Evolutionary conservation across 2,113 vertebrate species (phyloP), one percentile per base, ranked within the genome.

Genomic region (Progne subis): DNA sequence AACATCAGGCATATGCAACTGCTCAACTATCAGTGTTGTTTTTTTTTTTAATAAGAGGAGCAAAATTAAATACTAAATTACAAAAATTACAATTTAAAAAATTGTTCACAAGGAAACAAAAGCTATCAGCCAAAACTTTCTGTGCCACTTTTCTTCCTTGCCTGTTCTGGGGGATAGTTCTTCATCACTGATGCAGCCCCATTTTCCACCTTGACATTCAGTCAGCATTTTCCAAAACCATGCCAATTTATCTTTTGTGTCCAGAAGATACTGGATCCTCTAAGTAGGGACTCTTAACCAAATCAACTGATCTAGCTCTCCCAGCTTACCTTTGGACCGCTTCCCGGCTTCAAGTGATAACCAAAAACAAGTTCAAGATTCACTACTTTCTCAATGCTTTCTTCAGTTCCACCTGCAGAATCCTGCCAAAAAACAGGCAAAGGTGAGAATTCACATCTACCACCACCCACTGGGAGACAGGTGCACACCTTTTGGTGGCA

Each of bases 281-380:
- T 52, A 29, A 37, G 44, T 25, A 56, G 34, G 20, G 47, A 77
- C 21, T 72, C 60, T 17, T 39, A 82, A 84, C 28, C 25, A 75
- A 83, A 52, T 14, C 6, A 50, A 55, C 21, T 2, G 1, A 85
- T 28, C 19, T 9, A 59, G 59, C 1, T 9, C 47, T 50, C 50
- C 46, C 64, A 92, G n/a, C 92, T 97, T 98, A 99, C 99, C 98
- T 98, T 97, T 85, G 97, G 98, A 44, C 98, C 98, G 9, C 78
- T 99, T 96, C 98, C 99, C 4, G 99, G 98, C 97, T 99, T 99
- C 98, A 99, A 98, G 96, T 99, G 99, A 96, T 99, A 99, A 77
- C 99, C 99, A 97, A 99, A 99, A 94, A 99, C 99, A 37, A 99
- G 98, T 97, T 99, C 99, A 92, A 99, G 98, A 94, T 99, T 98